Conservation (phyloP, 2,113 vertebrate genomes). For the Sciurus niger region DNA sequence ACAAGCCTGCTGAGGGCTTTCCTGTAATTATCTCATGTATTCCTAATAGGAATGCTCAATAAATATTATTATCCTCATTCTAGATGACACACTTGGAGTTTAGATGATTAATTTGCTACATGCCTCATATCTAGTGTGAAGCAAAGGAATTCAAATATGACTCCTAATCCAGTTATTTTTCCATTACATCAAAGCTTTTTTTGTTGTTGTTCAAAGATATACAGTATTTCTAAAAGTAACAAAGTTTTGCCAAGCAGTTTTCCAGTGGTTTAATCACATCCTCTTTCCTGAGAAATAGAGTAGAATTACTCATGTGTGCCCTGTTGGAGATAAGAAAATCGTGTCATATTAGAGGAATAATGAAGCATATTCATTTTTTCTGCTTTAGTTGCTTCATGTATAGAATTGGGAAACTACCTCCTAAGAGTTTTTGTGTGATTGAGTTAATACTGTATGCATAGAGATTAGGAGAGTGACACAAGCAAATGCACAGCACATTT, state of each 20-base stretch:
- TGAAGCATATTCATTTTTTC: neutral
- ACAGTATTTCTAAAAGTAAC: conserved; percentile 63
- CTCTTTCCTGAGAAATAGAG: conserved; percentile 56
- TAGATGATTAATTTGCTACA: conserved; percentile 29
- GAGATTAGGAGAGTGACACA: neutral
- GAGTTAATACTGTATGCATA: neutral
- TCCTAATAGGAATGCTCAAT: neutral
- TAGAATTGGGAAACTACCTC: neutral
- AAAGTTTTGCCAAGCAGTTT: conserved; percentile 47
- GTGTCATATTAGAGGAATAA: conserved; percentile 10
- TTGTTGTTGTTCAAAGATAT: neutral
- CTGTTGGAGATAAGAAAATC: conserved; percentile 49
- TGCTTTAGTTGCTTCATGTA: conserved; percentile 6
- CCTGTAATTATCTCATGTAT: neutral
- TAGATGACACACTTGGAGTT: conserved; percentile 52
- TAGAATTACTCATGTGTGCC: conserved; percentile 31
- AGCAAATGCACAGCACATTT: neutral
- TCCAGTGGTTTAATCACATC: conserved; percentile 55
- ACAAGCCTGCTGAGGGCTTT: neutral
- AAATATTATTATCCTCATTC: neutral
- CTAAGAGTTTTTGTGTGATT: neutral
- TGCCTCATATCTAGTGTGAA: conserved; percentile 37
- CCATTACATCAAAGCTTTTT: conserved; percentile 56
- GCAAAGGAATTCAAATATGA: conserved; percentile 49
- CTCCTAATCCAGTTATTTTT: conserved; percentile 63